These are phyloP conservation scores for Ficedula albicollis DNA, from an alignment of 2,797 vertebrate genomes.

Conservation along the genomic window DNA sequence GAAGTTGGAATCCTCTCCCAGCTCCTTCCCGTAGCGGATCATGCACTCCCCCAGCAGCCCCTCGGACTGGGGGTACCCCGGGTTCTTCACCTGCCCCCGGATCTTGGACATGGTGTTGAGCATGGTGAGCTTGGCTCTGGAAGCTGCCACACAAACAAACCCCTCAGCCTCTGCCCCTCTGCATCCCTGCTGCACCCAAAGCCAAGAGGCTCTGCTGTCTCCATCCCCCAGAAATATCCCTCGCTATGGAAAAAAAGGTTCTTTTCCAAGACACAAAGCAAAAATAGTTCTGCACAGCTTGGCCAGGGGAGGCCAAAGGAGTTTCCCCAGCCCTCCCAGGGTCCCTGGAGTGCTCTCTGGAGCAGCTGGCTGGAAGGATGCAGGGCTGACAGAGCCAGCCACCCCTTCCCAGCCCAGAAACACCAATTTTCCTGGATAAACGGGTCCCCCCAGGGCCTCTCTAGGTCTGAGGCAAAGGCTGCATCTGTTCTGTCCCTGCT, in stretches of 20 bases:
- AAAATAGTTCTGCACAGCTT: neutral
- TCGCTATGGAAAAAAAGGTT: accelerated
- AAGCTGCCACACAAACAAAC: slow-evolving; percentile 76
- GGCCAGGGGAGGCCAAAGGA: neutral
- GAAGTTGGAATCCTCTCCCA: slow-evolving; percentile 96
- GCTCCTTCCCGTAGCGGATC: slow-evolving; percentile 92
- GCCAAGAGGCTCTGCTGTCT: neutral
- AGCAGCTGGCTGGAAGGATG: neutral
- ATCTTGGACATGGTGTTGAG: slow-evolving; percentile 98
- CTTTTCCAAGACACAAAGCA: neutral
- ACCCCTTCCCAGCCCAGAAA: neutral
- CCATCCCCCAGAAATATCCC: neutral
- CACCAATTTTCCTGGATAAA: neutral
- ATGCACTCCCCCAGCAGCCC: slow-evolving; percentile 96
- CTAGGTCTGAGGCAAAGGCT: neutral
- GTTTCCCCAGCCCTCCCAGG: neutral
- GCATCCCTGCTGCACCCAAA: neutral
- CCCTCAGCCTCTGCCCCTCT: neutral
- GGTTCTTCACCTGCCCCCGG: slow-evolving; percentile 96
- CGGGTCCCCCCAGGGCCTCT: accelerated
- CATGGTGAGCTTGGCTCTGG: slow-evolving; percentile 96
- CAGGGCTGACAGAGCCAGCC: neutral
- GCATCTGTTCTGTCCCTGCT: neutral
- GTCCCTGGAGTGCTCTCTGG: neutral
- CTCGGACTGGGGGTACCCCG: slow-evolving; percentile 95